Evolutionary conservation across 2,113 vertebrate species (phyloP).

Genomic region (Paramisgurnus dabryanus): DNA sequence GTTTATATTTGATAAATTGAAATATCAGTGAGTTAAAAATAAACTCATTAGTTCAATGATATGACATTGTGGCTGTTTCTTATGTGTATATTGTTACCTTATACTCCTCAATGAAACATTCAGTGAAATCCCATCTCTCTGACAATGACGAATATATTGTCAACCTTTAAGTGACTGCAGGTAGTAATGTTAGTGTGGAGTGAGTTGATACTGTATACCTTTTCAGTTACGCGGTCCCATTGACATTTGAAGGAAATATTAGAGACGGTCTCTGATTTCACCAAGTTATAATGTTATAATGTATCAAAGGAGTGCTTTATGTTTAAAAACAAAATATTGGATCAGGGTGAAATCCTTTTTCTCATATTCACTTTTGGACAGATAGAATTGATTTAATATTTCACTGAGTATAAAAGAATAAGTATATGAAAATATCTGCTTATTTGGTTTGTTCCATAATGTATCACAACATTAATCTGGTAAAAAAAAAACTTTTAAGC

Average conservation of each 20-base stretch:
- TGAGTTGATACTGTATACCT: slow-evolving; percentile 32
- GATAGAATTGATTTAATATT: neutral
- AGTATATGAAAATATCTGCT: slow-evolving; percentile 8
- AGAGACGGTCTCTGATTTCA: slow-evolving; percentile 10
- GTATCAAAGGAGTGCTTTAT: neutral
- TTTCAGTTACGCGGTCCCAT: slow-evolving; percentile 17
- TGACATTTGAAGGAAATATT: slow-evolving; percentile 27
- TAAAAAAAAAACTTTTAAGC: slow-evolving; percentile 32
- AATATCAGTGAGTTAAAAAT: neutral
- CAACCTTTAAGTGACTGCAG: slow-evolving; percentile 42
- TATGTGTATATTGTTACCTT: slow-evolving; percentile 48
- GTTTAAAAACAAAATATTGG: neutral
- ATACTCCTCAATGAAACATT: slow-evolving; percentile 62
- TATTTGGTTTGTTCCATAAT: slow-evolving; percentile 12
- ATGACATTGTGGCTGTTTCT: slow-evolving; percentile 6
- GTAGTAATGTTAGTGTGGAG: slow-evolving; percentile 29
- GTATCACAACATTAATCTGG: slow-evolving; percentile 31
- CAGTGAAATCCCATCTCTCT: slow-evolving; percentile 58
- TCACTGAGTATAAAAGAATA: neutral
- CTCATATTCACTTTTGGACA: neutral
- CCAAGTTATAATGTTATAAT: neutral
- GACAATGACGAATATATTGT: slow-evolving; percentile 33
- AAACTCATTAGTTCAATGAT: neutral
- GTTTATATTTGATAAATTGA: too few species aligned
- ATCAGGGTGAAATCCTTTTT: neutral